Evolutionary conservation across 2,888 invertebrate genomes (phyloP).

Genomic region (Thelaira solivaga): DNA sequence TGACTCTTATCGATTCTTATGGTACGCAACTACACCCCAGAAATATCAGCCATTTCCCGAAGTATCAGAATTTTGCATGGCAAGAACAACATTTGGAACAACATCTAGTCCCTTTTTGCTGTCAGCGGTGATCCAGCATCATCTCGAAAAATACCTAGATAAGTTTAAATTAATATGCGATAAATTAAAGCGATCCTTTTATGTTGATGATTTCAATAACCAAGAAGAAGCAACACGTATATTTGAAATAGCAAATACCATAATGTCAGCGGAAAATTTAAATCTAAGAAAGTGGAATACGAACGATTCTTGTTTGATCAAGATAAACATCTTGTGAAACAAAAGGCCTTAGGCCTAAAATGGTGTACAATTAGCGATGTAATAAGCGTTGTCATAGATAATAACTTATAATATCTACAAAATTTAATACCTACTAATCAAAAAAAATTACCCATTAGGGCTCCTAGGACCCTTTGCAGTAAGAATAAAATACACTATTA

Average conservation of each 20-base stretch:
- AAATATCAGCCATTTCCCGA: neutral
- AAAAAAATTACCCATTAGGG: conserved; percentile 47
- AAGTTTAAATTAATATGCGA: conserved; percentile 49
- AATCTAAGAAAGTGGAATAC: conserved; percentile 61
- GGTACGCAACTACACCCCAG: conserved; percentile 43
- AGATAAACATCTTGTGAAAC: neutral
- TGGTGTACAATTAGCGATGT: conserved; percentile 36
- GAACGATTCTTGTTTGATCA: neutral
- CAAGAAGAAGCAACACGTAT: conserved; percentile 11
- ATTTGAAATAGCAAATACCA: conserved; percentile 24
- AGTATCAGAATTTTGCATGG: conserved; percentile 40
- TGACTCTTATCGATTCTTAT: conserved; percentile 54
- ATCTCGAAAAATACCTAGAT: too few relatives aligned
- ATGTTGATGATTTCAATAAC: conserved; percentile 39
- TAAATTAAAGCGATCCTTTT: conserved; percentile 20
- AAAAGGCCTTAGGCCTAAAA: conserved; percentile 50
- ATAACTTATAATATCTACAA: conserved; percentile 8
- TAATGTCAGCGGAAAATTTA: conserved; percentile 50
- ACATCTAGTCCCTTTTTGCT: conserved; percentile 55
- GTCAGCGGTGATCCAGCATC: too few relatives aligned
- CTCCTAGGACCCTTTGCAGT: conserved; percentile 48
- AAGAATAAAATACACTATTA: conserved; percentile 50
- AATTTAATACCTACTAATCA: conserved; percentile 29
- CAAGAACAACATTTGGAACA: conserved; percentile 59
- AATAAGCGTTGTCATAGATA: conserved; percentile 26